These are phyloP conservation scores for Psix sp. DNA, from an alignment of 1,140 invertebrate species.

Conservation along the genomic window DNA sequence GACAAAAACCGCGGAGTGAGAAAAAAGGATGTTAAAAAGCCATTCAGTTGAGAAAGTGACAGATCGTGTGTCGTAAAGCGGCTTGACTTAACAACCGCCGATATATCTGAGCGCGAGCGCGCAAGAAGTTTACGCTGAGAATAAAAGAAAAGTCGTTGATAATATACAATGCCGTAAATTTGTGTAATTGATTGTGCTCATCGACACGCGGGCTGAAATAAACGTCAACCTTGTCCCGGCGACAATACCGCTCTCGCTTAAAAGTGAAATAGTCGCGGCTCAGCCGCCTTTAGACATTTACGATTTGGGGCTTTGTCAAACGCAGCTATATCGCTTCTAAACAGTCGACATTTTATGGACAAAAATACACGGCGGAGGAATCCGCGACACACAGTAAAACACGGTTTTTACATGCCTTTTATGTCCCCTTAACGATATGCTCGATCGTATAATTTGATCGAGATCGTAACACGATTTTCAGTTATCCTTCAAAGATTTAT, in stretches of 20 bases:
- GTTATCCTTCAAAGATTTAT: no score
- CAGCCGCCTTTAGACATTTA: background rate
- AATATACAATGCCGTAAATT: constrained; percentile 46
- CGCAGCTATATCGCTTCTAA: constrained; percentile 39
- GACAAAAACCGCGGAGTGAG: constrained; percentile 15
- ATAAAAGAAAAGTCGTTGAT: constrained; percentile 48
- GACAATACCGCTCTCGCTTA: constrained; percentile 35
- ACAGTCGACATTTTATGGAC: constrained; percentile 54
- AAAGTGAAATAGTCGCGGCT: background rate
- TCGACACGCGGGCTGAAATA: constrained; percentile 23
- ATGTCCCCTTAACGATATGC: constrained; percentile 34
- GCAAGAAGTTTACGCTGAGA: constrained; percentile 31
- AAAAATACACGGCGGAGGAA: constrained; percentile 50
- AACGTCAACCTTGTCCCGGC: constrained; percentile 17
- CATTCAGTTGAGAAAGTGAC: constrained; percentile 64
- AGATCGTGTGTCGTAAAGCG: constrained; percentile 70
- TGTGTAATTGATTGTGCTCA: constrained; percentile 49
- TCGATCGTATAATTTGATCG: constrained; percentile 45
- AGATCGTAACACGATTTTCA: no score
- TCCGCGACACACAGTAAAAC: constrained; percentile 50
- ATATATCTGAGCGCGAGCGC: constrained; percentile 25
- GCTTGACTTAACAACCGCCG: constrained; percentile 36
- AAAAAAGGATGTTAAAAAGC: constrained; percentile 41
- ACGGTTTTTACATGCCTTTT: constrained; percentile 48
- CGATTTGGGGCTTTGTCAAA: constrained; percentile 37